These are phyloP conservation scores for Sparidentex hasta DNA, from an alignment of 2,797 vertebrate genomes.

Conservation along the genomic window DNA sequence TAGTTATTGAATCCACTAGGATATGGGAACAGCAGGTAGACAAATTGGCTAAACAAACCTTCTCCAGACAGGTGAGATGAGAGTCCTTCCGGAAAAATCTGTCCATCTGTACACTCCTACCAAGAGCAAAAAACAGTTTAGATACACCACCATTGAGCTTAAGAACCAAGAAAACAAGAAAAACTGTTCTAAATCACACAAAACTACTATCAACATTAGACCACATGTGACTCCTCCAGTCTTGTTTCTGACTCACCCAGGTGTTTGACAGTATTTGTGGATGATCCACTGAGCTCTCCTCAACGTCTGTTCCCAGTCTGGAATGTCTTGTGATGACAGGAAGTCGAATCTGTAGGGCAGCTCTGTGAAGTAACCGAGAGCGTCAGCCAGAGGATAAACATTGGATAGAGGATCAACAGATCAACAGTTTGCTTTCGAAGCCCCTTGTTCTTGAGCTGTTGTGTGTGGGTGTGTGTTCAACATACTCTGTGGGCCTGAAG, in stretches of 20 bases:
- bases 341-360: slow-evolving; percentile 95
- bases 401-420: no score
- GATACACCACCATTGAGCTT: background rate
- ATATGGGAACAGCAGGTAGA: background rate
- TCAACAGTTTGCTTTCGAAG: slow-evolving; percentile 41
- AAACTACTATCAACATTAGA: background rate
- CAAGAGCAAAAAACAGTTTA: slow-evolving; percentile 20
- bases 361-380: slow-evolving; percentile 80
- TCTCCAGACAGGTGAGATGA: slow-evolving; percentile 95
- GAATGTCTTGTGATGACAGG: slow-evolving; percentile 89
- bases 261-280: slow-evolving; percentile 90
- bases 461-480: slow-evolving; percentile 39
- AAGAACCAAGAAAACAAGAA: background rate
- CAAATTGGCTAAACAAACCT: slow-evolving; percentile 85
- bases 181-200: background rate
- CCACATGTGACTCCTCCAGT: background rate
- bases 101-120: slow-evolving; percentile 93
- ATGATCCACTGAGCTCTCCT: slow-evolving; percentile 96
- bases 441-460: slow-evolving; percentile 18
- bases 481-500: slow-evolving; percentile 91
- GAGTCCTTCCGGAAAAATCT: slow-evolving; percentile 92
- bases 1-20: background rate
- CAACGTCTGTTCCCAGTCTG: slow-evolving; percentile 91
- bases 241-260: slow-evolving; percentile 83
- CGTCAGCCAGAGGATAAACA: slow-evolving; percentile 34